Evolutionary conservation across 2,888 invertebrate species (phyloP), one percentile per base, ranked within the genome.

Genomic region (Helleia helle): DNA sequence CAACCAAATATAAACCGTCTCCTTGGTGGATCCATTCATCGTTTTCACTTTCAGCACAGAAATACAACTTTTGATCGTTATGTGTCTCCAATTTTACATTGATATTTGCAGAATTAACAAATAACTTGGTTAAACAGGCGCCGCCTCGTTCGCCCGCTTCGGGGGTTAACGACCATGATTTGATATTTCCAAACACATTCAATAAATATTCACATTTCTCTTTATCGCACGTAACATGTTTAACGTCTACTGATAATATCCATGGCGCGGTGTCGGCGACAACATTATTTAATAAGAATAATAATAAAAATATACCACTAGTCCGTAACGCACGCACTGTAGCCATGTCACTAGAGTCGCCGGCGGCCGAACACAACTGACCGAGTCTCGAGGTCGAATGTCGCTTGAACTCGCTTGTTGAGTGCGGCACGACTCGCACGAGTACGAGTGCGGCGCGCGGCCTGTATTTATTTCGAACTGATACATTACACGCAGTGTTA

Each of bases 261-360:
- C 81, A 72, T 73, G 80, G 80, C 43, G 74, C 69, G 31, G 69
- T 57, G 50, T 61, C 61, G 47, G 73, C 70, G 56, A 59, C 55
- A 40, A 69, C 59, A 59, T 65, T 65, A 59, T 59, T 59, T 68
- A 75, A 65, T 67, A 75, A 71, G 62, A 81, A 79, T 69, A 81
- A 71, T 50, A 81, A 65, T 46, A 83, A 55, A 57, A 81, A 76
- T 61, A 80, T 57, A 51, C 70, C 65, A 63, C 68, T 83, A 81
- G 81, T 81, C 83, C 81, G 77, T 71, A 64, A 61, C 14, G 46
- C 44, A 43, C 51, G 42, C 64, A 62, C 67, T 44, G 46, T 43
- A 56, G 73, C 79, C 81, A 81, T 81, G 54, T 55, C 65, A 51
- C 47, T 5, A n/a, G 15, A 14, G 17, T 31, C 30, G 25, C 25